Base-by-base conservation (phyloP, 2,113 vertebrate species). In the Cyphomyrus plagiostoma region DNA sequence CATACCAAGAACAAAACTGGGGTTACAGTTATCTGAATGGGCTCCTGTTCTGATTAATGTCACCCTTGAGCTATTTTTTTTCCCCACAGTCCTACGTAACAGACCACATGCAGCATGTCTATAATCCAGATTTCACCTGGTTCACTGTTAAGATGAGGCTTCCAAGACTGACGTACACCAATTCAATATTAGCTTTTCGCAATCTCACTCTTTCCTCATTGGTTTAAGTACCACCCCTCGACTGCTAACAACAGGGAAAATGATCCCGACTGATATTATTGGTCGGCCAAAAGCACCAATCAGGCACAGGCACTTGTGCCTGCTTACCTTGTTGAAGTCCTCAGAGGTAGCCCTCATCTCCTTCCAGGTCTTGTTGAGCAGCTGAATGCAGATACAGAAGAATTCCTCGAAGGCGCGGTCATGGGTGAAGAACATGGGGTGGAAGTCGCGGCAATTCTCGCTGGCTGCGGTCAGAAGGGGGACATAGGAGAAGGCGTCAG, bases 341-440 rank as follows among this genome's bases (percentile, higher is more conserved):
- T 99, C 98, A 49, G 97, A 98, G 1, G 98, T 99, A 89, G 98
- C 98, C 91, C 98, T 97, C 98, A 99, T 99, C 94, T 99, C 98
- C 93, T 99, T 99, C 98, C 98, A 99, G 26, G 98, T 99, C 94
- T 99, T 99, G 95, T 99, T 99, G 92, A 99, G 96, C 91, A 99
- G 97, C 93, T 99, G 98, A 94, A 99, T 99, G 94, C 98, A 99
- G 96, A 97, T 99, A 95, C 98, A 99, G 96, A 99, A 99, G 93
- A 99, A 99, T 91, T 99, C 98, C 93, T 98, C 98, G 23, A 99
- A 98, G 2, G 98, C 97, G 92, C 96, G 97, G 93, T 99, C 98
- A 5, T 99, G 97, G 90, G 97, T 98, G 96, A 99, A 99, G 96
- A 99, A 99, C 98, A 99, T 99, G 42, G 98, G 98, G 90, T 99